Base-by-base conservation (phyloP, 2,797 vertebrate genomes). In the Muscicapa comitata region DNA sequence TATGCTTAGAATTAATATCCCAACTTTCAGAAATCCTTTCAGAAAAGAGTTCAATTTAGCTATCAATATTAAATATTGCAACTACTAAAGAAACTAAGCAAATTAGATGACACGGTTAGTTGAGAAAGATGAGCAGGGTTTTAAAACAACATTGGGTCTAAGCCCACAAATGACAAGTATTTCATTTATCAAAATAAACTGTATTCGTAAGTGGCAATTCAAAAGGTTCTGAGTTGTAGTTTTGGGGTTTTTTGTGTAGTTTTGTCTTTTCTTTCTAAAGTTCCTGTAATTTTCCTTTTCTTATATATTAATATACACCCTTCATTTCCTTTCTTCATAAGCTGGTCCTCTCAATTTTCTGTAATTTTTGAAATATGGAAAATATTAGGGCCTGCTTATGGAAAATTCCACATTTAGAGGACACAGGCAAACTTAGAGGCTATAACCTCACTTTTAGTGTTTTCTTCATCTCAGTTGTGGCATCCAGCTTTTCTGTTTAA, bases 221-320 rank as follows among this genome's bases (percentile, higher is more conserved):
- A 70, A 77, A 88, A 83, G 13, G 4, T 40, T 70, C 21, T 40
- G 25, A 53, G 13, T 40, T 68, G 20, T 26, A 61, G 26, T 43
- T 84, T 18, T 31, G 43, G 10, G 0, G 2, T 0, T 0, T 31
- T 37, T 61, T 25, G 19, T 24, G 28, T 45, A 53, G 17, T 29
- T n/a, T 40, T 10, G 37, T 55, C 4, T 45, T 63, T 26, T 37
- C 5, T 33, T 66, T 57, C 33, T 14, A 20, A 75, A 37, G 10
- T 62, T 94, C 42, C 38, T 63, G 14, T 59, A 13, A 24, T 79
- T 81, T 67, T 78, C 28, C 28, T 82, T 83, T 50, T 62, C 26
- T 45, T 48, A 50, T 29, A 26, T 21, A 33, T 62, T 74, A 73
- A 61, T 18, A 80, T 2, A 50, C 6, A 90, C 16, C 3, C 28